phyloP scores from a whole-genome alignment of 2,113 vertebrate species.

The Turdus rufiventris region DNA sequence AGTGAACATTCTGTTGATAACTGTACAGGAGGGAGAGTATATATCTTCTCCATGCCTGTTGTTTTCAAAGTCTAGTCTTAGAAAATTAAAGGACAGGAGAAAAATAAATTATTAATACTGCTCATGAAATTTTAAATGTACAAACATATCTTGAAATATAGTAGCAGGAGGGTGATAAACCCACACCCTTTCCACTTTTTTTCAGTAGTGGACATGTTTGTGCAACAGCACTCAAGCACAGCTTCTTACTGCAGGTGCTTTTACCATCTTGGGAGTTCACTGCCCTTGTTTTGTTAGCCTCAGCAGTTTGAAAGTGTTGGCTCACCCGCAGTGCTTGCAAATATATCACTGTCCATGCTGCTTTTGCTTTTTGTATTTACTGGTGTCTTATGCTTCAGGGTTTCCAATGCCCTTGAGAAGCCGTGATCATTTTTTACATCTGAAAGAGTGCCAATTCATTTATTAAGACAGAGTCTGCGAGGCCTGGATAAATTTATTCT shows the following conservation, averaged over 20 bases:
- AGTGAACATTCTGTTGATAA: background rate
- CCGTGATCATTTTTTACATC: conserved; percentile 68
- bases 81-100: conserved; percentile 57
- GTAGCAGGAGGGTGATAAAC: conserved; percentile 47
- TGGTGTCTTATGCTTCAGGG: conserved; percentile 70
- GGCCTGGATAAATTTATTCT: conserved; percentile 73
- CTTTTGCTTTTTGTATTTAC: conserved; percentile 75
- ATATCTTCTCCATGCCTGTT: background rate
- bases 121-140: conserved; percentile 51
- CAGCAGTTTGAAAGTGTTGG: conserved; percentile 70
- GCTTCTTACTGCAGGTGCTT: conserved; percentile 57
- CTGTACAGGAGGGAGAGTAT: background rate
- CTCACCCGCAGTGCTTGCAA: conserved; percentile 42
- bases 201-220: background rate
- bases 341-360: conserved; percentile 74
- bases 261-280: conserved; percentile 68
- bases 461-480: conserved; percentile 71
- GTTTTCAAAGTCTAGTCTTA: conserved; percentile 36
- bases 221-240: conserved; percentile 37
- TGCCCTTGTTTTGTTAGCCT: conserved; percentile 73
- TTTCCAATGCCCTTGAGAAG: conserved; percentile 77
- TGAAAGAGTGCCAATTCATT: conserved; percentile 76
- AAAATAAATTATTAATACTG: conserved; percentile 49
- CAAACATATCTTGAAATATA: conserved; percentile 55
- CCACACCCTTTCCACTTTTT: background rate